These are phyloP conservation scores for Cephus runcator DNA, from an alignment of 2,888 invertebrate genomes.

Conservation along the genomic window DNA sequence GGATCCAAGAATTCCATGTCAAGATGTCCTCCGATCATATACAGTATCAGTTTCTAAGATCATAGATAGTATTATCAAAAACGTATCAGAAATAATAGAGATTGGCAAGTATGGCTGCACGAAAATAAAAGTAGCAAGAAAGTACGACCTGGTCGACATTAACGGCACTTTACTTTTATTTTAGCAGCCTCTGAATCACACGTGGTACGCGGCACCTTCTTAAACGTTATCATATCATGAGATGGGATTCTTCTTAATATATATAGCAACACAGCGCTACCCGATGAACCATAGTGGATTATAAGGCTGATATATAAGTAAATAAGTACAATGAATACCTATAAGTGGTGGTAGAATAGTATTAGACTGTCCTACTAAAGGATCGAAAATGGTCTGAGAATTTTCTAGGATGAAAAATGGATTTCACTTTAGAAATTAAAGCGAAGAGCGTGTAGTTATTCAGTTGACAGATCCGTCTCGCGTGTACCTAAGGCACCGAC, in stretches of 20 bases:
- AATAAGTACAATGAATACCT: background rate
- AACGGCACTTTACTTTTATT: conserved; percentile 11
- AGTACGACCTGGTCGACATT: background rate
- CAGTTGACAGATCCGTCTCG: conserved; percentile 16
- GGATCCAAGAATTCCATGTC: background rate
- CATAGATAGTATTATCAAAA: background rate
- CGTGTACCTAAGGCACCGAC: conserved; percentile 1
- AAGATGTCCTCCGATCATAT: background rate
- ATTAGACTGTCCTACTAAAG: background rate
- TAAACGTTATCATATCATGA: conserved; percentile 9
- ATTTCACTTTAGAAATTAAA: background rate
- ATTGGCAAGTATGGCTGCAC: background rate
- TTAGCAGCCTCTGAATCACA: conserved; percentile 16
- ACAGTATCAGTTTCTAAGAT: background rate
- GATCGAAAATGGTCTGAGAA: background rate
- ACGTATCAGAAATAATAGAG: background rate
- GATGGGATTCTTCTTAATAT: background rate
- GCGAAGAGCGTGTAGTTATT: conserved; percentile 1
- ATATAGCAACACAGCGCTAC: background rate
- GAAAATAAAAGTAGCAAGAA: background rate
- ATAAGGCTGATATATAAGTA: background rate
- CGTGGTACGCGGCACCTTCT: conserved; percentile 6
- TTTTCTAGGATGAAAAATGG: background rate
- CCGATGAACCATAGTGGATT: background rate
- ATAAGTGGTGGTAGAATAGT: background rate